These are phyloP conservation scores for Hybos culiciformis DNA, from an alignment of 2,888 invertebrate genomes.

Conservation along the genomic window DNA sequence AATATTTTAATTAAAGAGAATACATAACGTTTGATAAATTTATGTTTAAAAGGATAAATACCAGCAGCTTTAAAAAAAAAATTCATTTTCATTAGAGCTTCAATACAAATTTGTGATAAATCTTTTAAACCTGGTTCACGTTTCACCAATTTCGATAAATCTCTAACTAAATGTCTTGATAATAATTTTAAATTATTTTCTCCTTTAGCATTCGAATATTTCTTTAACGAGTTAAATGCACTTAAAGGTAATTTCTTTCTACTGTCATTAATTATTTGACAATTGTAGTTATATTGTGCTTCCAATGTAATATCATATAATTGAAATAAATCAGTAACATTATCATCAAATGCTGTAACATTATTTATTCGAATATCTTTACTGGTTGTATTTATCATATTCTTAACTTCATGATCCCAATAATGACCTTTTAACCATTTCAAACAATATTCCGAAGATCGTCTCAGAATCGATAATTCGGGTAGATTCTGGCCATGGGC, in stretches of 20 bases:
- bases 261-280: slow-evolving; percentile 14
- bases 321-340: slow-evolving; percentile 18
- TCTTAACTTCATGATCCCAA: slow-evolving; percentile 24
- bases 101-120: slow-evolving; percentile 21
- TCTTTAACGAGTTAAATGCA: slow-evolving; percentile 20
- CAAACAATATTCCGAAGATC: slow-evolving; percentile 25
- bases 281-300: slow-evolving; percentile 17
- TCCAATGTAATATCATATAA: slow-evolving; percentile 27
- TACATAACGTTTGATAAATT: neutral
- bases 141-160: slow-evolving; percentile 18
- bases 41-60: slow-evolving; percentile 1
- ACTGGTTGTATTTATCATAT: slow-evolving; percentile 24
- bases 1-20: neutral
- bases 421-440: slow-evolving; percentile 31
- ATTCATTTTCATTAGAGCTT: slow-evolving; percentile 24
- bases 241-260: slow-evolving; percentile 21
- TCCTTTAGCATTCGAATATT: slow-evolving; percentile 14
- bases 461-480: slow-evolving; percentile 23
- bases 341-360: slow-evolving; percentile 21
- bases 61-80: slow-evolving; percentile 24
- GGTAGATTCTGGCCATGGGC: slow-evolving; percentile 32
- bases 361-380: slow-evolving; percentile 22
- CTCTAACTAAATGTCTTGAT: slow-evolving; percentile 6
- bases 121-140: slow-evolving; percentile 21
- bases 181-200: neutral